A percentile compares a stretch with the other conserved stretches of the same genome.
These are phyloP conservation scores for Lindbergichthys nudifrons DNA, from an alignment of 2,797 vertebrate genomes.

Conservation along the genomic window DNA sequence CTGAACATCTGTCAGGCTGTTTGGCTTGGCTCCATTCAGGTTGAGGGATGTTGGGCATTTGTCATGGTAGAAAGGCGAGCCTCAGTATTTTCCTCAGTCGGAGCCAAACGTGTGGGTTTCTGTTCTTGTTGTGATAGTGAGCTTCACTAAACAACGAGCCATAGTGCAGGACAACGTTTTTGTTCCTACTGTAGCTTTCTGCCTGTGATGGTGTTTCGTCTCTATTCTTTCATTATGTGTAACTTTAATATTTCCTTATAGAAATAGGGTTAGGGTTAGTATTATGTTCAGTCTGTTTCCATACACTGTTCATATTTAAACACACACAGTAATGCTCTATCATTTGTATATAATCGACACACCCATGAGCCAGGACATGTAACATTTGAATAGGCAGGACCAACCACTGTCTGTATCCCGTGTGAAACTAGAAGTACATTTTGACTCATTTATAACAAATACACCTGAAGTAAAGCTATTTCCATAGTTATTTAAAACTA, in stretches of 20 bases:
- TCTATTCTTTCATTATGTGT: not conserved
- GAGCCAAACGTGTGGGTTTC: slow-evolving; percentile 23
- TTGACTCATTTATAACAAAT: too few species aligned
- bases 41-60: slow-evolving; percentile 44
- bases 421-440: too few species aligned
- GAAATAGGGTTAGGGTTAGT: not conserved
- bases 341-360: too few species aligned
- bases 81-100: slow-evolving; percentile 31
- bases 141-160: slow-evolving; percentile 20
- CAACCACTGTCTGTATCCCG: too few species aligned
- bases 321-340: too few species aligned
- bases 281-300: too few species aligned
- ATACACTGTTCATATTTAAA: too few species aligned
- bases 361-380: too few species aligned
- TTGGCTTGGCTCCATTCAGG: slow-evolving; percentile 42
- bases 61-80: slow-evolving; percentile 24
- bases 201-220: not conserved
- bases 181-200: not conserved
- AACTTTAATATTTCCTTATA: not conserved
- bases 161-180: not conserved
- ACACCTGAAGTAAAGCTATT: too few species aligned
- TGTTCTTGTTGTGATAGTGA: slow-evolving; percentile 26
- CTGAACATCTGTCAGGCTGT: slow-evolving; percentile 56
- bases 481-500: too few species aligned
- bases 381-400: too few species aligned